Base-by-base conservation (phyloP, 1,140 invertebrate species). In the Cardiocondyla obscurior region DNA sequence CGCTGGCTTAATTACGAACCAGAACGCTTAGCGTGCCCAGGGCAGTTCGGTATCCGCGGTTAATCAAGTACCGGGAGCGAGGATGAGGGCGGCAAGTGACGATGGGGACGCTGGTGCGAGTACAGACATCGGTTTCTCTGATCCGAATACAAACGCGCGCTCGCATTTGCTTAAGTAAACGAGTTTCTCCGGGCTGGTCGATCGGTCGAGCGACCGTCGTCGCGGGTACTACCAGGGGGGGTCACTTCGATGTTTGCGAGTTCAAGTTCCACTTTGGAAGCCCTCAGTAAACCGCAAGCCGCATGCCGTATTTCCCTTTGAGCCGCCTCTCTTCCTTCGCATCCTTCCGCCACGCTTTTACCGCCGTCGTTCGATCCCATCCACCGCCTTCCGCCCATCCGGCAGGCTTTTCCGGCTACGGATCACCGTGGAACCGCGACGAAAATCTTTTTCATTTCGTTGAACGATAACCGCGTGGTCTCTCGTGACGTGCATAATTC, bases 121-220 rank as follows among this genome's bases (percentile, higher is more conserved):
- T 16, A 22, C 25, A 64, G 70, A 42, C 77, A 86, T 84, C 77
- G 60, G 19, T 44, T 25, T 12, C 58, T 67, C 74, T 69, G 70
- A 76, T 87, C 69, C 53, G 67, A 70, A 74, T 65, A 86, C 82
- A 84, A 84, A 84, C 82, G 58, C 58, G 46, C 55, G 49, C 58
- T 19, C 12, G 6, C 39, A 16, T 53, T 69, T 74, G 69, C 62
- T 60, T 84, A 84, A 77, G 85, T 72, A 87, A 88, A 87, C 85
- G 76, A 81, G 86, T 77, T 86, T 74, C 85, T 51, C 42, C n/a
- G 44, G 19, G 22, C 46, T 53, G 69, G 16, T 58, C 82, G 49
- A 72, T 51, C 67, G 22, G 44, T 25, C 55, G 55, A 73, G n/a
- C 55, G 72, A 74, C 10, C 55, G 55, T 62, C 55, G 55, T 60